These are phyloP conservation scores for Fopius arisanus DNA, from an alignment of 1,140 invertebrate species.

Conservation along the genomic window DNA sequence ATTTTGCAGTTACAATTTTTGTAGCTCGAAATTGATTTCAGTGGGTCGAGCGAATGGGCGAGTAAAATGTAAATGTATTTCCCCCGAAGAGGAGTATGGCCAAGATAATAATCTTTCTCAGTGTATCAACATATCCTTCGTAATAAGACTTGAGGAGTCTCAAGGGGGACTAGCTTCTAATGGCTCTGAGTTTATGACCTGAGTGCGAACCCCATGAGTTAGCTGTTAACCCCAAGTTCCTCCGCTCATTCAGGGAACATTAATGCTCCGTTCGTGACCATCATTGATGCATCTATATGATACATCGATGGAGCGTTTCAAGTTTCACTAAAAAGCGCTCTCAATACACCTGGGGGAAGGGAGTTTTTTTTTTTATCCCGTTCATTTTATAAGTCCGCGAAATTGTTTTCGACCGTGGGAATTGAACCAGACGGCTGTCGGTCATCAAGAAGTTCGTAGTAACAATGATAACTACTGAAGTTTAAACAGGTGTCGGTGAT, in stretches of 20 bases:
- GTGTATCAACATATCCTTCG: neutral
- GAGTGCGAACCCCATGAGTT: constrained; percentile 3
- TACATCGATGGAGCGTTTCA: neutral
- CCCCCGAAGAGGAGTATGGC: neutral
- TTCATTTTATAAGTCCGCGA: neutral
- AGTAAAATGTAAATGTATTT: neutral
- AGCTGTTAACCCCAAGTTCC: constrained; percentile 8
- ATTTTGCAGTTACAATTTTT: too few relatives aligned
- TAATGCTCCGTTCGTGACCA: constrained; percentile 10
- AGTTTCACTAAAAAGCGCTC: neutral
- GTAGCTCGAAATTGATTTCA: too few relatives aligned
- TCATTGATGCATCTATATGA: constrained; percentile 11
- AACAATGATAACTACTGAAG: too few relatives aligned
- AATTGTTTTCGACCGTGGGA: neutral
- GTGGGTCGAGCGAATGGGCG: too few relatives aligned
- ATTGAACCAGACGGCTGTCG: neutral
- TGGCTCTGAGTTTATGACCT: neutral
- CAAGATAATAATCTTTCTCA: neutral
- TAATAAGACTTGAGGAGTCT: constrained; percentile 5
- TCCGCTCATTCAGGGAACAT: constrained; percentile 5
- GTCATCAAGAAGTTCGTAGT: neutral
- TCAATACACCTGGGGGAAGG: neutral
- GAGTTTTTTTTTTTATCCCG: neutral
- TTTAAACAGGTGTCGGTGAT: too few relatives aligned
- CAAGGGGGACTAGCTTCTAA: neutral